Base-by-base conservation (phyloP, 2,113 vertebrate genomes). In the Pseudopodoces humilis region DNA sequence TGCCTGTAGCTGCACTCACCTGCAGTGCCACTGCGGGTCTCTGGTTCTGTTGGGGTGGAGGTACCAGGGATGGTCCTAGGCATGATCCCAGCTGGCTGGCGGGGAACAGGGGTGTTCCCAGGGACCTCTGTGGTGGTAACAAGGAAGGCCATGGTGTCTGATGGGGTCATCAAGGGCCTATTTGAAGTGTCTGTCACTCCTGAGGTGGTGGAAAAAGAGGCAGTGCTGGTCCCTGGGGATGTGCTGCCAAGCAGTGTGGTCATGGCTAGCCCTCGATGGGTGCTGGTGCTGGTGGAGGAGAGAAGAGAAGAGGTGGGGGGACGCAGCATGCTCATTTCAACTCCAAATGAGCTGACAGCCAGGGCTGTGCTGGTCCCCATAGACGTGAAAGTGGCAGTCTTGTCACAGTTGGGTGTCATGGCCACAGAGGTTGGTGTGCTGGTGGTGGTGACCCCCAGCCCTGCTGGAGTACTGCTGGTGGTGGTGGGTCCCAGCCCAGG, bases 81-180 rank as follows among this genome's bases (percentile, higher is more conserved):
- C 0, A 1, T 64, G 62, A 56, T 53, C 17, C 11, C 9, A 1
- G 1, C 8, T 1, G 30, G 15, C 68, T 49, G 62, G 70, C n/a
- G 70, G 58, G 70, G 8, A 14, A 16, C 1, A 4, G 11, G 7
- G 9, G 33, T 69, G 76, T 41, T 64, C 22, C 12, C 19, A 1
- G 70, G 1, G 2, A 4, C 18, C 5, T 6, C 44, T 2, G 28
- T 74, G 53, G 30, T 31, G 56, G 44, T 63, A 13, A 6, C 4
- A 4, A 28, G 4, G 33, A 18, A 33, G 25, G 11, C 19, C 0
- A 4, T 15, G 65, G 55, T 65, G 41, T 44, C 46, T 4, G 3
- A 13, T 3, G 11, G 13, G 18, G 43, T 28, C 1, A 0, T 23
- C 1, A 11, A 77, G 27, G 47, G 20, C 52, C 58, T 9, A 0